Conservation (phyloP, 2,888 invertebrate genomes). For the Parthenolecanium corni region DNA sequence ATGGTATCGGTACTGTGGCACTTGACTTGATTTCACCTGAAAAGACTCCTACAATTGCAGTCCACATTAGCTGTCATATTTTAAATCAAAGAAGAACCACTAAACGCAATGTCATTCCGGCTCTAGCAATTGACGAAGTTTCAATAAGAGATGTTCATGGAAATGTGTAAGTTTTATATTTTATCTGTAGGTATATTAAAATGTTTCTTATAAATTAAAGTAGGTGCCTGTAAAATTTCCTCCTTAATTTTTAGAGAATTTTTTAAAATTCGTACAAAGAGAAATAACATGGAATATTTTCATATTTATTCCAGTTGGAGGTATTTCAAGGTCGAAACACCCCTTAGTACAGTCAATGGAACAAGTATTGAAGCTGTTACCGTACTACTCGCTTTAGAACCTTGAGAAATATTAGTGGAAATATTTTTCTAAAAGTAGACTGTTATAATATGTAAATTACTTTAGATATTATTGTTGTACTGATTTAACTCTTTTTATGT, state of each 20-base stretch:
- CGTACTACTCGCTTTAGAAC: slow-evolving; percentile 13
- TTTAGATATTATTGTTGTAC: no score
- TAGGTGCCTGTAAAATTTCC: no score
- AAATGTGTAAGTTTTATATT: slow-evolving; percentile 14
- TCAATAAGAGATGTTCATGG: slow-evolving; percentile 17
- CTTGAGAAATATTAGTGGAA: not conserved
- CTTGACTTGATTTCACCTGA: slow-evolving; percentile 36
- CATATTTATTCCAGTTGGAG: slow-evolving; percentile 41
- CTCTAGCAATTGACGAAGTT: slow-evolving; percentile 19
- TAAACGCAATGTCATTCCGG: slow-evolving; percentile 14
- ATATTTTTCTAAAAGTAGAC: not conserved
- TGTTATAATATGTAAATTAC: no score
- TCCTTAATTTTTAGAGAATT: no score
- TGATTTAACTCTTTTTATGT: no score
- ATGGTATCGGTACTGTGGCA: slow-evolving; percentile 39
- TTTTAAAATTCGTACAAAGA: no score
- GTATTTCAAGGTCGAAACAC: slow-evolving; percentile 38
- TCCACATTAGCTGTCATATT: slow-evolving; percentile 21
- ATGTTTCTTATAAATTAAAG: no score
- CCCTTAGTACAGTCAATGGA: slow-evolving; percentile 35
- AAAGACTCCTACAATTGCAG: slow-evolving; percentile 34
- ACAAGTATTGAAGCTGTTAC: slow-evolving; percentile 32
- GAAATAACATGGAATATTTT: no score
- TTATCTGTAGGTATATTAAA: not conserved
- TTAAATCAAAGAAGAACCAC: not conserved